Evolutionary conservation across 2,888 invertebrate species (phyloP).

Genomic region (Laothoe populi): DNA sequence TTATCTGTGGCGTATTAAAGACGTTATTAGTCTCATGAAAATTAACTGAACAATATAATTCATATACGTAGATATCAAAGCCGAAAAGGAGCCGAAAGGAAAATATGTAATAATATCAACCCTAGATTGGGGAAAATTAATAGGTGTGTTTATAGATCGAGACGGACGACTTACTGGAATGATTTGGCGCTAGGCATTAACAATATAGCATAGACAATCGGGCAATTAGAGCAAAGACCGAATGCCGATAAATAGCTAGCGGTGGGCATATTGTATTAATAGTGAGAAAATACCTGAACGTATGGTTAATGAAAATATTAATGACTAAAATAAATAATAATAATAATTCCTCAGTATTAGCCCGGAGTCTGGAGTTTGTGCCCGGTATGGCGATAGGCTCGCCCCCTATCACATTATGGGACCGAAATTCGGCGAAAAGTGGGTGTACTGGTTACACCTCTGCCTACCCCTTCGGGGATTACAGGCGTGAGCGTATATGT

Average conservation of each 20-base stretch:
- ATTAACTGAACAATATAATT: background rate
- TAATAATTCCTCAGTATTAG: no score
- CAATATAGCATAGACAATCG: background rate
- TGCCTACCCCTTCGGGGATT: no score
- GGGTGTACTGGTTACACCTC: no score
- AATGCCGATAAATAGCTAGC: background rate
- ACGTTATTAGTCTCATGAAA: background rate
- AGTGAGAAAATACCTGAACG: background rate
- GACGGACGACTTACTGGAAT: background rate
- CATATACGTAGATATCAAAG: background rate
- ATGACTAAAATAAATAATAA: no score
- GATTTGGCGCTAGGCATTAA: slow-evolving; percentile 11
- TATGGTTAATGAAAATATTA: no score
- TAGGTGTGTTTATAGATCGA: slow-evolving; percentile 5
- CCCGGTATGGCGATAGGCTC: no score
- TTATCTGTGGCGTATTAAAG: no score
- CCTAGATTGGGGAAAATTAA: slow-evolving; percentile 2
- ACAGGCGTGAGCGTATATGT: no score
- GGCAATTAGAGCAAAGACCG: slow-evolving; percentile 2
- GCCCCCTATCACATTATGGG: no score
- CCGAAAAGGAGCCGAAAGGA: background rate
- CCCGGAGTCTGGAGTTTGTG: no score
- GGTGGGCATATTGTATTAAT: slow-evolving; percentile 4
- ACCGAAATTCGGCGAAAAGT: no score
- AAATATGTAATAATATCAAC: background rate